Base-by-base conservation (phyloP, 2,113 vertebrate species). In the Perognathus longimembris region DNA sequence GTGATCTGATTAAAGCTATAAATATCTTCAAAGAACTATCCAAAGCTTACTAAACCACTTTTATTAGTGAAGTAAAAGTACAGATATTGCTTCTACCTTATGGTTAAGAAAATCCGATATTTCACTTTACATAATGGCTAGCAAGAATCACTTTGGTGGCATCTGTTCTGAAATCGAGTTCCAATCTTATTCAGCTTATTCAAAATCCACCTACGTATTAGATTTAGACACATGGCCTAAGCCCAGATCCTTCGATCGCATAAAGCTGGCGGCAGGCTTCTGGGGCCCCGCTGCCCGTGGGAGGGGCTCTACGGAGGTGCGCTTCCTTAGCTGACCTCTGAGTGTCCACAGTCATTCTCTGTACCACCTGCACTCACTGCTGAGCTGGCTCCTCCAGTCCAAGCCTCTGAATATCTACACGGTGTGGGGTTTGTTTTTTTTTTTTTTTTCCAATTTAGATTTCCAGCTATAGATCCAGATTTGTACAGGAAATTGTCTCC, bases 11-110 rank as follows among this genome's bases (percentile, higher is more conserved):
- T 94, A 76, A 90, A 80, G 89, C 63, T 92, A 93, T 93, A 96
- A 95, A 92, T 94, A 96, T 80, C 95, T 92, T 96, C 93, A 95
- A 93, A 94, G 79, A 73, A 30, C 70, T 75, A 85, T 73, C 89
- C 54, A 38, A 86, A 86, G 20, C 42, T 36, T 61, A 71, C 45
- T 88, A 88, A 89, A 90, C 86, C 59, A 7, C 30, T 67, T 81
- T 70, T 73, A 77, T 80, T 92, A 96, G 77, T 90, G 88, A 96
- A 83, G 64, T 34, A 1, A 79, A 92, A 81, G 76, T 73, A 84
- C 30, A 38, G 78, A 94, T 74, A 80, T 76, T 42, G 75, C 61
- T 74, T 89, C 59, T 78, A 38, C n/a, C 69, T 66, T 57, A 10
- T 57, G 42, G 24, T 30, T 36, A 71, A 28, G 21, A 74, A 40